Base-by-base conservation (phyloP, 2,113 vertebrate species). In the Empidonax traillii region DNA sequence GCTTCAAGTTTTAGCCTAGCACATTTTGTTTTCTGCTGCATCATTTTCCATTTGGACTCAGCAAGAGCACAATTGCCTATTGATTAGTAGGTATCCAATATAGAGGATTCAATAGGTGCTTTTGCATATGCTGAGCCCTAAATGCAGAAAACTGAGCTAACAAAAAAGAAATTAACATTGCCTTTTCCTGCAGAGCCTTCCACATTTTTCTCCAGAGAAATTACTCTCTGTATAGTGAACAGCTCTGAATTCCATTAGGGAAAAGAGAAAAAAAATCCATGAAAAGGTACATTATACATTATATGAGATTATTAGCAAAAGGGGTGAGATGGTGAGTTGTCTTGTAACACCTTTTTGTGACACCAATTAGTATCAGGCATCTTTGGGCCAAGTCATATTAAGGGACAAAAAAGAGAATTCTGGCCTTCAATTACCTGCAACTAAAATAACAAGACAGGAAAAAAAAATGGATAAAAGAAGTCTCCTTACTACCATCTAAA, bases 21-120 rank as follows among this genome's bases (percentile, higher is more conserved):
- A 83, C 80, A 75, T 85, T 91, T 84, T 78, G 71, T 80, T 97
- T 97, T 93, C 62, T 96, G 85, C 92, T 94, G 93, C 72, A 83
- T 94, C 93, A 87, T 95, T 96, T 97, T 92, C 55, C 23, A n/a
- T 93, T 96, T 82, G 69, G 80, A 68, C 87, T 96, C 89, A 96
- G 93, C 73, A 93, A 93, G 78, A 93, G 62, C 52, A 79, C 83
- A 95, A 92, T 85, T 95, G 82, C 62, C 66, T 94, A 97, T 96
- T 84, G 94, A 97, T 96, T 95, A 68, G 43, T 68, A 91, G 87
- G 72, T 74, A 94, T 13, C 51, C 79, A 83, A 63, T 77, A 65
- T 1, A 90, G 28, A 85, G 62, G 52, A 95, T 96, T 97, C 93
- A 93, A 53, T 91, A 87, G 77, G 69, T 79, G 13, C 24, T 94